Percentiles rank a stretch among this genome's conserved stretches.
These are phyloP conservation scores for Mus pahari DNA, from an alignment of 2,113 vertebrate species.

Conservation along the genomic window DNA sequence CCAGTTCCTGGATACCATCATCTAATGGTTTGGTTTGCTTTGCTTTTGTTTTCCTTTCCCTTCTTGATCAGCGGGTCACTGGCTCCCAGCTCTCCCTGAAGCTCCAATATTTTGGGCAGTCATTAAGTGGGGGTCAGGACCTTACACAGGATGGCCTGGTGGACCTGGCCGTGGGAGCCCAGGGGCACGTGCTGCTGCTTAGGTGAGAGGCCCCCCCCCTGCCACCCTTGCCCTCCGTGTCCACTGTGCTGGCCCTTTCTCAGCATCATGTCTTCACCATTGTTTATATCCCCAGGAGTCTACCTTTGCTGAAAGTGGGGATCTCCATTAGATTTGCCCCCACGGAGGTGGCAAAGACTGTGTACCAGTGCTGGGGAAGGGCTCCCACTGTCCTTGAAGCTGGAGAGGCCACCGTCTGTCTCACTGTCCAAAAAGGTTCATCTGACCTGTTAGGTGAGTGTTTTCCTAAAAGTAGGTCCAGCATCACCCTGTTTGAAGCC, in stretches of 20 bases:
- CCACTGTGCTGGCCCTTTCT: not conserved
- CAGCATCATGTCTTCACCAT: not conserved
- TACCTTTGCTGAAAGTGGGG: conserved; percentile 84
- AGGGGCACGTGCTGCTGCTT: conserved; percentile 85
- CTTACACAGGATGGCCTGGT: conserved; percentile 88
- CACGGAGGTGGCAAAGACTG: conserved; percentile 76
- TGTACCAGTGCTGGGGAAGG: conserved; percentile 78
- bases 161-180: conserved; percentile 89
- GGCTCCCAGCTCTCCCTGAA: conserved; percentile 68
- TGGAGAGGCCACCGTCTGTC: conserved; percentile 76
- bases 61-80: conserved; percentile 84
- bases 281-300: conserved; percentile 84
- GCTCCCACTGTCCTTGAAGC: not conserved
- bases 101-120: conserved; percentile 89
- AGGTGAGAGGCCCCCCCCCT: conserved; percentile 82
- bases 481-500: not conserved
- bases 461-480: not conserved
- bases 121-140: conserved; percentile 88
- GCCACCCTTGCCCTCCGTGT: rapidly evolving
- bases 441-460: conserved; percentile 79
- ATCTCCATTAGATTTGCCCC: conserved; percentile 85
- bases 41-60: not conserved
- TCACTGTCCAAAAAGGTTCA: conserved; percentile 80
- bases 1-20: not conserved
- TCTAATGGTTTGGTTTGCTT: too few species aligned